Percentiles rank a stretch among this genome's conserved stretches.
These are phyloP conservation scores for Hecatera dysodea DNA, from an alignment of 2,888 invertebrate species.

Conservation along the genomic window DNA sequence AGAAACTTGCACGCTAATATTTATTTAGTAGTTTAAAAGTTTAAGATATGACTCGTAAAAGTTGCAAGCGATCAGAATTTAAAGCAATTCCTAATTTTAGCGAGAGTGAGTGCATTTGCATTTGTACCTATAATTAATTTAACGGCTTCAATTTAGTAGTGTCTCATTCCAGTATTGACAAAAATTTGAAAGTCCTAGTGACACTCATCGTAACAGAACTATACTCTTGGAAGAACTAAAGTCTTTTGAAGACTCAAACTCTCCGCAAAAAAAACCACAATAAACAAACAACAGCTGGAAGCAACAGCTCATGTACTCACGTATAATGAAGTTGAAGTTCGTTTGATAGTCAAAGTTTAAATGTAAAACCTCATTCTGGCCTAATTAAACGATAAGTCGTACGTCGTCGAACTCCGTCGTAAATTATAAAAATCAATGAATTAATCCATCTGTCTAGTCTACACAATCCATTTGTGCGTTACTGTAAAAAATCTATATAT, in stretches of 20 bases:
- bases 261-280: slow-evolving; percentile 41
- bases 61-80: background rate
- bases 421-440: slow-evolving; percentile 34
- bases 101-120: background rate
- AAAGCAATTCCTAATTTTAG: background rate
- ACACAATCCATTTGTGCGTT: slow-evolving; percentile 1
- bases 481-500: background rate
- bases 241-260: slow-evolving; percentile 37
- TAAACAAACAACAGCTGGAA: slow-evolving; percentile 43
- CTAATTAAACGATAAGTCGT: slow-evolving; percentile 18
- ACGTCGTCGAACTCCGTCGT: slow-evolving; percentile 10
- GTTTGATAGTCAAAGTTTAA: slow-evolving; percentile 50
- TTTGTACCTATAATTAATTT: background rate
- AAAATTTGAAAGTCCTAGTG: slow-evolving; percentile 15
- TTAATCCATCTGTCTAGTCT: slow-evolving; percentile 11
- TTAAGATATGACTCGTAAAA: background rate
- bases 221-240: slow-evolving; percentile 18
- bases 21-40: background rate
- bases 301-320: slow-evolving; percentile 18
- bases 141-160: background rate
- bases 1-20: too few species aligned
- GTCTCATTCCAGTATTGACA: slow-evolving; percentile 12
- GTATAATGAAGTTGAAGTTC: slow-evolving; percentile 39
- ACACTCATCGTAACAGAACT: slow-evolving; percentile 33
- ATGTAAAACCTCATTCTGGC: slow-evolving; percentile 29